Conservation (phyloP, 2,888 invertebrate species). For the Tetheella fluctuosa region DNA sequence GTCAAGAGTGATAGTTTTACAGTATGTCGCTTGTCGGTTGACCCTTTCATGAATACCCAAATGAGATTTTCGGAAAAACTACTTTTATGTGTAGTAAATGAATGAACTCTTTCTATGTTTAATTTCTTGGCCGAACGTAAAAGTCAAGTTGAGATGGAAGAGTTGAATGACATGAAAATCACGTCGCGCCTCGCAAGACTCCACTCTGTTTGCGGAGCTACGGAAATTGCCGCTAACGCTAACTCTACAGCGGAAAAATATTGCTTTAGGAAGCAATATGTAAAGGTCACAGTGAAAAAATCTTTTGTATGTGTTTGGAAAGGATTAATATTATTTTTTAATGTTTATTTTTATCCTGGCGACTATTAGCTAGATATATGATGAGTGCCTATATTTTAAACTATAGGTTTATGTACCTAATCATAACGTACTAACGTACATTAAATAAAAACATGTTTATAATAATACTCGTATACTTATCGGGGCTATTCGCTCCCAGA, state of each 20-base stretch:
- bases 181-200: conserved; percentile 14
- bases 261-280: not conserved
- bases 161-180: conserved; percentile 24
- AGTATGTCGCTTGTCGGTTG: no score
- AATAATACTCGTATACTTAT: no score
- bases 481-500: no score
- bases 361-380: no score
- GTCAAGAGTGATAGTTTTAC: no score
- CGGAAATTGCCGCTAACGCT: conserved; percentile 12
- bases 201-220: conserved; percentile 7
- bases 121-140: conserved; percentile 11
- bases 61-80: not conserved
- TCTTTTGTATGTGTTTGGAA: not conserved
- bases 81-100: no score
- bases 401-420: no score
- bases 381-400: no score
- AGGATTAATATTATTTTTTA: not conserved
- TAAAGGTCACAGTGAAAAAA: not conserved
- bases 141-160: conserved; percentile 18
- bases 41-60: not conserved
- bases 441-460: no score
- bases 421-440: no score
- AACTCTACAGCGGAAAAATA: not conserved
- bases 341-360: not conserved
- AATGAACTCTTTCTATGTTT: no score